phyloP scores from a whole-genome alignment of 2,797 vertebrate genomes.

The Momotus momota region DNA sequence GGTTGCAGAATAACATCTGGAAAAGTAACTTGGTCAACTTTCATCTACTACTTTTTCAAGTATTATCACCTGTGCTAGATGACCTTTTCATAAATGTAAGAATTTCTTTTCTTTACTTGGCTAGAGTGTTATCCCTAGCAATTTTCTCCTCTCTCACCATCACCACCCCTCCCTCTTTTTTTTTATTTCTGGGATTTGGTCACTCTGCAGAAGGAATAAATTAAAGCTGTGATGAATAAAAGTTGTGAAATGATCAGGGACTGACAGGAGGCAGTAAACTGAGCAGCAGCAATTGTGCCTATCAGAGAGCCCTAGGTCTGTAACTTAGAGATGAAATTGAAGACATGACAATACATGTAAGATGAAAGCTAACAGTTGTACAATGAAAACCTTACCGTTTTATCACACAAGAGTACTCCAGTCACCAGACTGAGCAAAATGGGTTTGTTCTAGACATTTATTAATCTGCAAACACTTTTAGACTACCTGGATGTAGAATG shows the following conservation, averaged over 20 bases:
- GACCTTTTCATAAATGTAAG: neutral
- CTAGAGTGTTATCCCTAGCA: neutral
- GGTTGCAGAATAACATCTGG: neutral
- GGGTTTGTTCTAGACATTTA: neutral
- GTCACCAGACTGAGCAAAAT: neutral
- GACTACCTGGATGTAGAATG: neutral
- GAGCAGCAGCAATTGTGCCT: neutral
- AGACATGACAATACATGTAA: slow-evolving; percentile 45
- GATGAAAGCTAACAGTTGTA: slow-evolving; percentile 39
- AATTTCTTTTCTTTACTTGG: neutral
- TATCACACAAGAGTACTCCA: neutral
- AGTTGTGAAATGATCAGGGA: slow-evolving; percentile 29
- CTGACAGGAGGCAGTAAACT: slow-evolving; percentile 25
- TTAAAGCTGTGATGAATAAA: slow-evolving; percentile 40
- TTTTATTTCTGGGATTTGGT: neutral
- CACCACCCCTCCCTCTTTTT: neutral
- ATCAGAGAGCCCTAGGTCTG: slow-evolving; percentile 28
- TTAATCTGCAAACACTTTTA: neutral
- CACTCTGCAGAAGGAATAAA: slow-evolving; percentile 32
- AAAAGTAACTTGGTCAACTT: neutral
- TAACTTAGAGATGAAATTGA: slow-evolving; percentile 61
- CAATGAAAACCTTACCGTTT: neutral
- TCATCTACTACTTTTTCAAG: neutral
- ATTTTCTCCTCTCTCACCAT: neutral
- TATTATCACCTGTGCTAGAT: neutral